A percentile compares a stretch with the other conserved stretches of the same genome.
phyloP scores from a whole-genome alignment of 2,797 vertebrate species.

The Pygocentrus nattereri region DNA sequence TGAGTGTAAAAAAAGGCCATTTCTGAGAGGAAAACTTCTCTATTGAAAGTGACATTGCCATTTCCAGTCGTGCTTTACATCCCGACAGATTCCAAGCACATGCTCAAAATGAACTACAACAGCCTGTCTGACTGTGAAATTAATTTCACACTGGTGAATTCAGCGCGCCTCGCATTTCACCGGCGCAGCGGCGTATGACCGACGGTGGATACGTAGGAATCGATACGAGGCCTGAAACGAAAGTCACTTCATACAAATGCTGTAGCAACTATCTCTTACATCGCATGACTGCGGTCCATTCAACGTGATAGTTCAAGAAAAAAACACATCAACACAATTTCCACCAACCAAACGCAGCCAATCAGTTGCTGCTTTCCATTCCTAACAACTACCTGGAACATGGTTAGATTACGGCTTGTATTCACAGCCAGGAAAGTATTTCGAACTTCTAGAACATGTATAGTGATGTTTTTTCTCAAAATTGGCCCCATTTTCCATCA shows the following conservation, averaged over 20 bases:
- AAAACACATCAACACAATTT: too few species aligned
- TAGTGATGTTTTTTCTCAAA: too few species aligned
- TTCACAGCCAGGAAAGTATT: too few species aligned
- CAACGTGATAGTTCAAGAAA: too few species aligned
- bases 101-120: not conserved
- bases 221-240: not conserved
- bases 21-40: not conserved
- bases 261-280: too few species aligned
- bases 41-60: not conserved
- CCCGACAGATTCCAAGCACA: not conserved
- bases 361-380: too few species aligned
- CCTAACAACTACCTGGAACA: too few species aligned
- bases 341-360: too few species aligned
- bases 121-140: constrained; percentile 39
- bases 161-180: not conserved
- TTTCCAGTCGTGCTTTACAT: not conserved
- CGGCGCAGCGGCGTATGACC: not conserved
- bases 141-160: constrained; percentile 11
- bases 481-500: too few species aligned
- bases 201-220: not conserved
- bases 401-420: too few species aligned
- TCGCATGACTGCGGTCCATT: too few species aligned
- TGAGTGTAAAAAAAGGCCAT: not conserved
- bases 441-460: too few species aligned
- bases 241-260: not conserved